Evolutionary conservation across 2,113 vertebrate species (phyloP).

Genomic region (Burhinus bistriatus): DNA sequence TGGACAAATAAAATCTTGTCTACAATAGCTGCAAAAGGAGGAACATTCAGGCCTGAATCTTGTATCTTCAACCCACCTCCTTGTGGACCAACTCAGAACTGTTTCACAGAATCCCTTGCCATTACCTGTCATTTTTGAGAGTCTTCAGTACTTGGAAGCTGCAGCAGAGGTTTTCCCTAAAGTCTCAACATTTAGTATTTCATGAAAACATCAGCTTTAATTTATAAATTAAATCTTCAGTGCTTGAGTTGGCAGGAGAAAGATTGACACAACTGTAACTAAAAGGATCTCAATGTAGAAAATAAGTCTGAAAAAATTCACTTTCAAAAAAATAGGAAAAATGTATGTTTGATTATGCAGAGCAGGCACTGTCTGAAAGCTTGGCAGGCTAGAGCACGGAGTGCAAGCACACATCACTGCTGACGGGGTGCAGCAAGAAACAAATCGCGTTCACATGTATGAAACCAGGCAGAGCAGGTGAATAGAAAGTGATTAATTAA

Average conservation of each 20-base stretch:
- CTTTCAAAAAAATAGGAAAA: background rate
- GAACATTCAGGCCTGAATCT: background rate
- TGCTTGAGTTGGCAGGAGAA: background rate
- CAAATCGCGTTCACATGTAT: background rate
- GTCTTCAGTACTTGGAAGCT: background rate
- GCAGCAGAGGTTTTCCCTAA: background rate
- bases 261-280: background rate
- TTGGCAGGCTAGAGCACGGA: background rate
- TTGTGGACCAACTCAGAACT: background rate
- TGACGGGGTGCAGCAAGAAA: background rate
- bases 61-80: background rate
- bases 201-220: background rate
- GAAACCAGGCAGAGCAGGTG: background rate
- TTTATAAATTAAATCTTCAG: background rate
- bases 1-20: background rate
- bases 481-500: slow-evolving; percentile 14
- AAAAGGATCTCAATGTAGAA: background rate
- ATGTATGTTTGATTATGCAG: background rate
- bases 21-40: background rate
- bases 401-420: background rate
- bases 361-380: background rate
- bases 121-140: background rate
- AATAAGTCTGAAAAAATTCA: background rate
- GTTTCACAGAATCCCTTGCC: background rate
- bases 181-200: background rate